These are phyloP conservation scores for Acanthis flammea DNA, from an alignment of 2,797 vertebrate species.

Conservation along the genomic window DNA sequence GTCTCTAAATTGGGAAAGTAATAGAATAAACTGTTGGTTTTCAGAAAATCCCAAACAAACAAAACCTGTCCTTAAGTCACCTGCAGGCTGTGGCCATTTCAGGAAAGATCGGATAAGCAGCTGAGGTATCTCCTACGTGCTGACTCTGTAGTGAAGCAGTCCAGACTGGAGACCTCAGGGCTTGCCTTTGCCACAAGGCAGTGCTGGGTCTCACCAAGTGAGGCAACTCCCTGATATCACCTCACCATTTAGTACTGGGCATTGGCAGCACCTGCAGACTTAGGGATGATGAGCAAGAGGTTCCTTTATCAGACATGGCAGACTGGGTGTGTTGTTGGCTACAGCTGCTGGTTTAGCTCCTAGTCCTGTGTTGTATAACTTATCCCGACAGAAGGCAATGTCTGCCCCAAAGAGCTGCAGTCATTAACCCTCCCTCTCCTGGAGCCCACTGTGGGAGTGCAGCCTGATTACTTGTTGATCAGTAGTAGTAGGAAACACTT, in stretches of 20 bases:
- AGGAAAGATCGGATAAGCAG: not conserved
- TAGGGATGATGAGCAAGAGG: not conserved
- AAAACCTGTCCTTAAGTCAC: not conserved
- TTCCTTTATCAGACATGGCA: conserved; percentile 3
- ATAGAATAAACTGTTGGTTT: not conserved
- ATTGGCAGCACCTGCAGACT: not conserved
- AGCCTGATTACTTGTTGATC: not conserved
- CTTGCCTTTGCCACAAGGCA: not conserved
- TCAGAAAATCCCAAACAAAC: not conserved
- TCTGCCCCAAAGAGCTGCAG: not conserved
- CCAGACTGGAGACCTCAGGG: not conserved
- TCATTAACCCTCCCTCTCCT: not conserved
- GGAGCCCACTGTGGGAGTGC: not conserved
- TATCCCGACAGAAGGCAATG: not conserved
- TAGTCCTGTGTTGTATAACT: not conserved
- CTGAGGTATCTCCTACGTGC: not conserved
- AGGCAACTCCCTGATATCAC: not conserved
- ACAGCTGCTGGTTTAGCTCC: not conserved
- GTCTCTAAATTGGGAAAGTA: not conserved
- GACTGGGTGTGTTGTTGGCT: not conserved
- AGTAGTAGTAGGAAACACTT: not conserved
- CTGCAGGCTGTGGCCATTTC: not conserved
- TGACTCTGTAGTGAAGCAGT: not conserved
- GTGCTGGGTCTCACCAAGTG: not conserved
- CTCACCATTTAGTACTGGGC: not conserved